These are phyloP conservation scores for Knipowitschia caucasica DNA, from an alignment of 2,797 vertebrate species.

Conservation along the genomic window DNA sequence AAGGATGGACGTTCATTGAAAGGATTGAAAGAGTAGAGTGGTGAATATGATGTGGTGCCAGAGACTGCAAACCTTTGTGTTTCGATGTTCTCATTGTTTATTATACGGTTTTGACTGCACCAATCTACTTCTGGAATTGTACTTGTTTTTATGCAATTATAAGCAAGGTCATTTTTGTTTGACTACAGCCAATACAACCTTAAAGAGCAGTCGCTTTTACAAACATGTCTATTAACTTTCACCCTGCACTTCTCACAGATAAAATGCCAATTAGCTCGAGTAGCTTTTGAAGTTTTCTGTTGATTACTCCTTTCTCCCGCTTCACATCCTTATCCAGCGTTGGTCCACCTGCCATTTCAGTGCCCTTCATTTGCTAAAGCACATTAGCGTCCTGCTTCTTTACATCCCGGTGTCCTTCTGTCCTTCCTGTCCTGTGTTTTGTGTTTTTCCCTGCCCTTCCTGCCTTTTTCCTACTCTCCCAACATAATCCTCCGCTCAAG, in stretches of 20 bases:
- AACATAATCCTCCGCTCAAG: constrained; percentile 77
- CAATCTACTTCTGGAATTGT: background rate
- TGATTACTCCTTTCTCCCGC: constrained; percentile 4
- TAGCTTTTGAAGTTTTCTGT: constrained; percentile 9
- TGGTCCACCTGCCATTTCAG: constrained; percentile 1
- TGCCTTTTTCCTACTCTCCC: constrained; percentile 27
- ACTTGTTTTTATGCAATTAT: background rate
- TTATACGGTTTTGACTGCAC: constrained; percentile 18
- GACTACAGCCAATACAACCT: background rate
- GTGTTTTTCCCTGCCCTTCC: constrained; percentile 22
- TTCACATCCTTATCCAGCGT: constrained; percentile 4
- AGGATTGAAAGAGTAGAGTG: constrained; percentile 48
- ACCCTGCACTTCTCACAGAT: background rate
- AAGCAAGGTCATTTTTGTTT: constrained; percentile 12
- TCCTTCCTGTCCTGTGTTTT: constrained; percentile 31
- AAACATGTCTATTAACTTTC: background rate
- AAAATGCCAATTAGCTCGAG: constrained; percentile 7
- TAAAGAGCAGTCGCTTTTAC: background rate
- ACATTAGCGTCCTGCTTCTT: constrained; percentile 3
- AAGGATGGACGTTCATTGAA: constrained; percentile 26
- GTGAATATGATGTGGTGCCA: constrained; percentile 44
- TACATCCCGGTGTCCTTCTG: constrained; percentile 1
- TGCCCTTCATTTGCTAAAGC: constrained; percentile 29
- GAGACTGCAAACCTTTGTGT: constrained; percentile 35
- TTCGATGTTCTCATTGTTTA: constrained; percentile 33